phyloP scores from a whole-genome alignment of 2,888 invertebrate species.

The Mesorhabditis belari region DNA sequence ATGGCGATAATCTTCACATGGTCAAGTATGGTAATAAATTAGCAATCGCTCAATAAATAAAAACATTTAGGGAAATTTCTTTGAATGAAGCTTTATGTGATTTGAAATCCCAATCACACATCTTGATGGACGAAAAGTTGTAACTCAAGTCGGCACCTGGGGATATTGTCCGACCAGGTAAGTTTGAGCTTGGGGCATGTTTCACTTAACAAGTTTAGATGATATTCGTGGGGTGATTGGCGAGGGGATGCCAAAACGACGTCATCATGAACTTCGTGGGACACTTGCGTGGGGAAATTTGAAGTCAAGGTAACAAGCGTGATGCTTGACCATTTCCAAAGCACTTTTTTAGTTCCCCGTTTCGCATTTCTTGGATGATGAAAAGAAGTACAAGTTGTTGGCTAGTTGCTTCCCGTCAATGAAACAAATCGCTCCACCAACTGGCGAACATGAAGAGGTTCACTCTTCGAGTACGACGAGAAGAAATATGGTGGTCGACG shows the following conservation, averaged over 20 bases:
- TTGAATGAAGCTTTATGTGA: slow-evolving; percentile 86
- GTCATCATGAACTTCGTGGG: slow-evolving; percentile 58
- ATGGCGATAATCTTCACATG: slow-evolving; percentile 66
- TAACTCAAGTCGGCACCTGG: slow-evolving; percentile 72
- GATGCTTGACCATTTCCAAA: neutral
- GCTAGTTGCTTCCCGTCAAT: neutral
- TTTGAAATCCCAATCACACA: slow-evolving; percentile 74
- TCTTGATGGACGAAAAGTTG: slow-evolving; percentile 76
- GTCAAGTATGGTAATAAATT: slow-evolving; percentile 18
- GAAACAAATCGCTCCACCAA: neutral
- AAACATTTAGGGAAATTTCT: slow-evolving; percentile 59
- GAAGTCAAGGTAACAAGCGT: slow-evolving; percentile 62
- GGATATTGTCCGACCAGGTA: slow-evolving; percentile 75
- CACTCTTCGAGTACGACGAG: slow-evolving; percentile 59
- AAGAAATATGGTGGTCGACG: slow-evolving; percentile 46
- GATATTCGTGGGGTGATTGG: slow-evolving; percentile 69
- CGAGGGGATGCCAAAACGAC: slow-evolving; percentile 76
- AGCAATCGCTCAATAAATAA: too few relatives aligned
- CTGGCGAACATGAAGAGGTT: slow-evolving; percentile 63
- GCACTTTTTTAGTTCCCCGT: slow-evolving; percentile 71
- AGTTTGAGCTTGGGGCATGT: slow-evolving; percentile 38
- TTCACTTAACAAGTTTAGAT: slow-evolving; percentile 48
- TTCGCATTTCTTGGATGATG: slow-evolving; percentile 66
- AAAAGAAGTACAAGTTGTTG: slow-evolving; percentile 25
- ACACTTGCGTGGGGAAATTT: slow-evolving; percentile 79